These are phyloP conservation scores for Aphidius gifuensis DNA, from an alignment of 1,140 invertebrate species.

Conservation along the genomic window DNA sequence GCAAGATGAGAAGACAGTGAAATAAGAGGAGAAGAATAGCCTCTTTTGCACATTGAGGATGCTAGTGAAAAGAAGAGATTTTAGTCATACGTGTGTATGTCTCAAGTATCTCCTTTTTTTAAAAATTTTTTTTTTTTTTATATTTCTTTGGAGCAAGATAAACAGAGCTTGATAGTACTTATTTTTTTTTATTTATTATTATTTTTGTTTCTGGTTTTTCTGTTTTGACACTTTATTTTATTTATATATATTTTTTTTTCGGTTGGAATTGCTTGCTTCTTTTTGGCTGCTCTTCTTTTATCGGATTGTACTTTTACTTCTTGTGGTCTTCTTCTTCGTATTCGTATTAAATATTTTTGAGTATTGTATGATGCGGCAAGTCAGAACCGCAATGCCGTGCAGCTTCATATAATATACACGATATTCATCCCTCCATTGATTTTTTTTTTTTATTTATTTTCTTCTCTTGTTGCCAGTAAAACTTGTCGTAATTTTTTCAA, in stretches of 20 bases:
- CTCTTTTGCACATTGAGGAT: background rate
- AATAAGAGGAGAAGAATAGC: background rate
- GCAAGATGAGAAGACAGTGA: constrained; percentile 4
- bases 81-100: background rate
- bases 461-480: background rate
- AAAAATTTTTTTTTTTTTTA: constrained; percentile 32
- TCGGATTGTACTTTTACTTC: background rate
- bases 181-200: constrained; percentile 11
- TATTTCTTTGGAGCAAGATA: constrained; percentile 36
- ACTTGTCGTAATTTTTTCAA: background rate
- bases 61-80: background rate
- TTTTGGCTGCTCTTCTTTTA: background rate
- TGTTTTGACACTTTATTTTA: constrained; percentile 16
- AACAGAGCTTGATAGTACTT: constrained; percentile 40
- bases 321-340: background rate
- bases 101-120: background rate
- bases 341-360: constrained; percentile 9
- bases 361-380: constrained; percentile 20
- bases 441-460: background rate
- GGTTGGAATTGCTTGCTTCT: background rate
- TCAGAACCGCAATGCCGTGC: constrained; percentile 6
- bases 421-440: too few species aligned
- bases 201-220: constrained; percentile 19
- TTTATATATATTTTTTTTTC: background rate
- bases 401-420: background rate